Evolutionary conservation across 2,888 invertebrate species (phyloP), one percentile per base, ranked within the genome.

Genomic region (Trilocha varians): DNA sequence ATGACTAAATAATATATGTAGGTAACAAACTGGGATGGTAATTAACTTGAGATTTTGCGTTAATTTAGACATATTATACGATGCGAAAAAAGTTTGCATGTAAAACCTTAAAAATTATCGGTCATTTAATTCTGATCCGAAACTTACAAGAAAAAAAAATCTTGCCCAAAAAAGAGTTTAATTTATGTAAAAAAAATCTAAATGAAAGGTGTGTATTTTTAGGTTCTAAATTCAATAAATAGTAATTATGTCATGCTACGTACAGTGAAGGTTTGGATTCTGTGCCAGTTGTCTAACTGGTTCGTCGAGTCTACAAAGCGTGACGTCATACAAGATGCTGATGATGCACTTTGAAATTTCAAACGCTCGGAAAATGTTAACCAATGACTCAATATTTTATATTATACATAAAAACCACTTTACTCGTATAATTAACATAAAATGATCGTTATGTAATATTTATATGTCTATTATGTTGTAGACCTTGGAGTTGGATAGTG

Each of bases 361-460:
- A 35, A 32, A 25, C 11, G 32, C 38, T 42, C 38, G 8, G 34
- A 42, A 18, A 16, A 38, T 36, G 8, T 35, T 34, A 13, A 38
- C 14, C 16, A 16, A 34, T 42, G 42, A 42, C 32, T 42, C 42
- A 42, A 25, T 42, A 13, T 16, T 42, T 35, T 13, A 35, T 14
- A 16, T 25, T 25, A 11, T 25, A 25, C 25, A 25, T 25, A 25
- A 25, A 25, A 25, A 11, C 25, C 8, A 11, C 25, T 25, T 11
- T 9, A 25, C 8, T 25, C 11, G 11, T 11, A 9, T 25, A 25
- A 25, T 25, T 25, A 9, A 25, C 25, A 25, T 25, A 25, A 25
- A 25, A 25, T 11, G 25, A 25, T 25, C 25, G 25, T 25, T 25
- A 11, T 4, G 25, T 25, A 25, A 25, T 25, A 25, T 25, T 3